Percentiles rank a stretch among this genome's conserved stretches.
These are phyloP conservation scores for Odontomyia ornata DNA, from an alignment of 2,888 invertebrate species.

Conservation along the genomic window DNA sequence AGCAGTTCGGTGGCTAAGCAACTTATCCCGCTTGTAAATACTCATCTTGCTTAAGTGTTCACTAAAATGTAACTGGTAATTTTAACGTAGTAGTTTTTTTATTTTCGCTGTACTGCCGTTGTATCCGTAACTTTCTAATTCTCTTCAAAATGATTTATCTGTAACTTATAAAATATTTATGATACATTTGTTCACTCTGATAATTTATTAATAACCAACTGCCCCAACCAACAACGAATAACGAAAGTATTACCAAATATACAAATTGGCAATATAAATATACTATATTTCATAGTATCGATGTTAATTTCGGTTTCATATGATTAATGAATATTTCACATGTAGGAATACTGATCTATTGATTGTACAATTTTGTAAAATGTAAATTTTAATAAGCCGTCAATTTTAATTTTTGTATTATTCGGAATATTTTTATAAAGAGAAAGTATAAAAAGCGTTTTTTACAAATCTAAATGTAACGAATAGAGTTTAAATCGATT, in stretches of 20 bases:
- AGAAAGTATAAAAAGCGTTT: conserved; percentile 19
- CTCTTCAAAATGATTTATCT: too few relatives aligned
- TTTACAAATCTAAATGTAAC: conserved; percentile 34
- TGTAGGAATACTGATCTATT: too few relatives aligned
- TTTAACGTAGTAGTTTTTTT: not conserved
- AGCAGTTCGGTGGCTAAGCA: conserved; percentile 43
- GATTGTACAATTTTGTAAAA: too few relatives aligned
- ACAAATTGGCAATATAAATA: too few relatives aligned
- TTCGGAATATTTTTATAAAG: conserved; percentile 41
- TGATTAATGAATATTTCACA: too few relatives aligned
- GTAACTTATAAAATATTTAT: too few relatives aligned
- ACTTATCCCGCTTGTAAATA: conserved; percentile 45
- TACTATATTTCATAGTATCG: not conserved
- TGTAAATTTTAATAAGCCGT: not conserved
- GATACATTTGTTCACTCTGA: too few relatives aligned
- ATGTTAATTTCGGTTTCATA: not conserved
- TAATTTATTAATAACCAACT: not conserved
- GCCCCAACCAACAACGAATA: too few relatives aligned
- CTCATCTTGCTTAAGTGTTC: conserved; percentile 43
- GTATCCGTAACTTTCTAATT: too few relatives aligned
- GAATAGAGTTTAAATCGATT: conserved; percentile 36
- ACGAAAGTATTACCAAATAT: too few relatives aligned
- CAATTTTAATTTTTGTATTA: conserved; percentile 12
- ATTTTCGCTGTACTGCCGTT: not conserved
- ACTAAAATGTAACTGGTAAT: conserved; percentile 18